Conservation (phyloP, 2,888 invertebrate species). For the Kuschelorhynchus macadamiae region DNA sequence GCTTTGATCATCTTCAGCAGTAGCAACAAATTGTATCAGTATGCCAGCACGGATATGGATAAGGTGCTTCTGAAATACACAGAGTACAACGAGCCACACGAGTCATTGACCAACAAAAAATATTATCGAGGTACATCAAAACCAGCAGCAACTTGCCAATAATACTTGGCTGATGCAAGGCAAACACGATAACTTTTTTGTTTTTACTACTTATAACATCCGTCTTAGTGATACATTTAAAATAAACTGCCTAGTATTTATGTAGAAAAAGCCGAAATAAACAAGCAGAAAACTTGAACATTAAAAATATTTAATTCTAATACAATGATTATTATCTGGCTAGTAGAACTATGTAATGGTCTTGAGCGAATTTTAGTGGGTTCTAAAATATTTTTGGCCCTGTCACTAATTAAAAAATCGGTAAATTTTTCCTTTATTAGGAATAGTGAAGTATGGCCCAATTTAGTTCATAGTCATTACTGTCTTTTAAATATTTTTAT, state of each 20-base stretch:
- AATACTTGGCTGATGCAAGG: constrained; percentile 78
- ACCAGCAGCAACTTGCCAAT: constrained; percentile 77
- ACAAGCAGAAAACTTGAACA: too few relatives aligned
- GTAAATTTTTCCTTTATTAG: too few relatives aligned
- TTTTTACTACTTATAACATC: constrained; percentile 26
- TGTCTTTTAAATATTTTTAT: too few relatives aligned
- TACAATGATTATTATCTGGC: too few relatives aligned
- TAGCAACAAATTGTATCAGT: constrained; percentile 98
- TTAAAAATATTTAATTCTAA: too few relatives aligned
- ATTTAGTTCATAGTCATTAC: too few relatives aligned
- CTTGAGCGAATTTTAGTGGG: too few relatives aligned
- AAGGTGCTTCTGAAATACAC: constrained; percentile 99
- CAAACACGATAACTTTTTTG: constrained; percentile 64
- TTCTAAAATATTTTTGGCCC: too few relatives aligned
- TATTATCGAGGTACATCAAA: constrained; percentile 96
- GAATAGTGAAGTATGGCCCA: too few relatives aligned
- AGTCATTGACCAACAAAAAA: constrained; percentile 99
- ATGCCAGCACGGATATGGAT: constrained; percentile 99
- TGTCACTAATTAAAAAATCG: too few relatives aligned
- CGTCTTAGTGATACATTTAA: neutral
- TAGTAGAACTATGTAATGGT: too few relatives aligned
- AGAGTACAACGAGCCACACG: constrained; percentile 99
- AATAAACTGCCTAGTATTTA: neutral
- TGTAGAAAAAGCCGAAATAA: neutral
- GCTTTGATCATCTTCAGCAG: constrained; percentile 99